phyloP scores from a whole-genome alignment of 2,888 invertebrate species.

The Drosophila atripex region DNA sequence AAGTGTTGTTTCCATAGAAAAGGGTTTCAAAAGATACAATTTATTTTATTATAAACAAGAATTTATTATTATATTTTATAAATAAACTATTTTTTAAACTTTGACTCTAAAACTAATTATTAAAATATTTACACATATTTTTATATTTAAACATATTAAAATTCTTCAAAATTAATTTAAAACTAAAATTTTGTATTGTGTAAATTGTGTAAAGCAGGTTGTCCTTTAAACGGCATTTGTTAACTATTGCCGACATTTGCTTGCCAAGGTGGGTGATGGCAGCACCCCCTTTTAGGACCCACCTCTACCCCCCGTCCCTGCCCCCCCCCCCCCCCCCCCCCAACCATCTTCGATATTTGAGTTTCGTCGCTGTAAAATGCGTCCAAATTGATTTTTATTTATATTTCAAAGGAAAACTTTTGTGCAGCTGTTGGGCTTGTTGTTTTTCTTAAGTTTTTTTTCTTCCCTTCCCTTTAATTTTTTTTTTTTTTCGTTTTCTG shows the following conservation, averaged over 20 bases:
- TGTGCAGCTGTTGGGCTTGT: constrained; percentile 66
- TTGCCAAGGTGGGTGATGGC: constrained; percentile 22
- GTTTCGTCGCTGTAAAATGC: constrained; percentile 68
- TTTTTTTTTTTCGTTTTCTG: constrained; percentile 33
- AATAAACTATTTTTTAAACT: too few relatives aligned
- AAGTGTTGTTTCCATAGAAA: too few relatives aligned
- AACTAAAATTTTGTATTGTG: not conserved
- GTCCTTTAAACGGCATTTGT: constrained; percentile 52
- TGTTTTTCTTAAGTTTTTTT: constrained; percentile 42
- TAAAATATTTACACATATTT: too few relatives aligned
- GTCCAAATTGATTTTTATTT: constrained; percentile 74
- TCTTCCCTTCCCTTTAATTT: constrained; percentile 9
- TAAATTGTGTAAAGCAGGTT: constrained; percentile 3
- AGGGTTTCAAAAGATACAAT: too few relatives aligned
- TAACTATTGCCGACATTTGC: constrained; percentile 62
- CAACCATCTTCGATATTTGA: constrained; percentile 48
- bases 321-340: not conserved
- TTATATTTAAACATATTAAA: too few relatives aligned
- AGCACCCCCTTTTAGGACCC: not conserved
- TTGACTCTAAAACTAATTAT: too few relatives aligned
- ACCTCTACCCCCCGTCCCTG: not conserved
- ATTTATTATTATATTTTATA: too few relatives aligned
- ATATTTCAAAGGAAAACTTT: constrained; percentile 69
- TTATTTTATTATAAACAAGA: too few relatives aligned
- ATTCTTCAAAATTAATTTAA: too few relatives aligned